These are phyloP conservation scores for Procambarus virginalis DNA, from an alignment of 1,140 invertebrate genomes.

Conservation along the genomic window DNA sequence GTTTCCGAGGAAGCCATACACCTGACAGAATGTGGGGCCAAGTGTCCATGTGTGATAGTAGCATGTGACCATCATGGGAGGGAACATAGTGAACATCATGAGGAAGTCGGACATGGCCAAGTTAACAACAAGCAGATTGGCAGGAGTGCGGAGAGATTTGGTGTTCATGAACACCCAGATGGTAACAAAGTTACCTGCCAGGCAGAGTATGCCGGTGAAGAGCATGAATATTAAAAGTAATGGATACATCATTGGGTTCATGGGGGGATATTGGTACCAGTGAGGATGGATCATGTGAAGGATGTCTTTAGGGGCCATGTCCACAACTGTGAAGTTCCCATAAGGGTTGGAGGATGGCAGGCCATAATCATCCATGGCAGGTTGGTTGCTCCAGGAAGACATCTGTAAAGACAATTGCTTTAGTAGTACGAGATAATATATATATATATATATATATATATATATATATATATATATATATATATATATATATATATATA, in stretches of 20 bases:
- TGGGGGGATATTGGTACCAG: slow-evolving; percentile 46
- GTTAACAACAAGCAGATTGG: slow-evolving; percentile 50
- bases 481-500: background rate
- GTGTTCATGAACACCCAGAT: slow-evolving; percentile 57
- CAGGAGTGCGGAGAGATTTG: slow-evolving; percentile 34
- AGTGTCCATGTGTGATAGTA: slow-evolving; percentile 48
- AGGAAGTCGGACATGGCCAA: slow-evolving; percentile 51
- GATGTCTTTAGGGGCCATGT: slow-evolving; percentile 26
- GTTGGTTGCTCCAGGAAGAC: background rate
- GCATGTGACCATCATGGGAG: slow-evolving; percentile 42
- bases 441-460: background rate
- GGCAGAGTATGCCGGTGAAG: slow-evolving; percentile 30
- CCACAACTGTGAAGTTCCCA: slow-evolving; percentile 24
- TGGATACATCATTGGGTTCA: slow-evolving; percentile 39
- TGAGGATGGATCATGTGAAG: slow-evolving; percentile 44
- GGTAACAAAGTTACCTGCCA: slow-evolving; percentile 29
- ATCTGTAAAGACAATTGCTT: background rate
- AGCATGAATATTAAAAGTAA: slow-evolving; percentile 30
- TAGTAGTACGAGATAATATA: background rate
- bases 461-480: background rate
- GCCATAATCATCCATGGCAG: background rate
- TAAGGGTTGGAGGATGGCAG: background rate
- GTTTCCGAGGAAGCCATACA: slow-evolving; percentile 9
- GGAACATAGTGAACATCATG: slow-evolving; percentile 59
- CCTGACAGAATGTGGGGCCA: slow-evolving; percentile 40